Conservation (phyloP, 2,888 invertebrate species). For the Hipparchia semele region DNA sequence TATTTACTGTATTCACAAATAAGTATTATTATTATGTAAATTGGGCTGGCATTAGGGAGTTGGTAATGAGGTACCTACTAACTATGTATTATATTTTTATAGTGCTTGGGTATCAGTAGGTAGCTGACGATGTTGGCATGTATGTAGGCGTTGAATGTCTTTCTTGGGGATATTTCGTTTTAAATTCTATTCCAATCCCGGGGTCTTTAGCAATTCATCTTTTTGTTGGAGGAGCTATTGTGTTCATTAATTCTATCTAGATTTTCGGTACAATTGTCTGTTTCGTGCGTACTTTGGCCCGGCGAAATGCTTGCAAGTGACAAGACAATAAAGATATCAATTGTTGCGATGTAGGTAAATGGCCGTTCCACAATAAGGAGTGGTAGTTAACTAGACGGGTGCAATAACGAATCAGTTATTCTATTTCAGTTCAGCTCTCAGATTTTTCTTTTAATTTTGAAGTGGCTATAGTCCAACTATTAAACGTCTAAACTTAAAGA, state of each 20-base stretch:
- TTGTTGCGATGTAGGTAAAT: not conserved
- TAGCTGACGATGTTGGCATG: not conserved
- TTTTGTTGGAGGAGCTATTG: constrained; percentile 22
- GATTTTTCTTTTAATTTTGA: too few relatives aligned
- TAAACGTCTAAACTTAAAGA: too few relatives aligned
- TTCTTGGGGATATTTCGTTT: not conserved
- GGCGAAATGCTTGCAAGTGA: constrained; percentile 27
- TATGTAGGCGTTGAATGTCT: not conserved
- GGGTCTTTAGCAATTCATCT: constrained; percentile 23
- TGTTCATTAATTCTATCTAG: constrained; percentile 12
- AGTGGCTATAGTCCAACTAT: too few relatives aligned
- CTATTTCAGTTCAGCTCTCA: too few relatives aligned
- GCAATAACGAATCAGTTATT: not conserved
- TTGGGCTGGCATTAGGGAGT: too few relatives aligned
- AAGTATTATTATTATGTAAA: too few relatives aligned
- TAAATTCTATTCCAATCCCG: constrained; percentile 21
- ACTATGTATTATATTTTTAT: too few relatives aligned
- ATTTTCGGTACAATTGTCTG: constrained; percentile 4
- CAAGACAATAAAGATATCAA: constrained; percentile 18
- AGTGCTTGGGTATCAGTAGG: not conserved
- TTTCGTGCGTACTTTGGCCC: not conserved
- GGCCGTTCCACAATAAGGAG: not conserved
- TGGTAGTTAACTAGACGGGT: not conserved
- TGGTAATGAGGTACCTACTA: too few relatives aligned
- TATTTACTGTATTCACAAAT: too few relatives aligned